Percentiles rank a stretch among this genome's conserved stretches.
These are phyloP conservation scores for Sebastes hubbsi DNA, from an alignment of 2,797 vertebrate genomes.

Conservation along the genomic window DNA sequence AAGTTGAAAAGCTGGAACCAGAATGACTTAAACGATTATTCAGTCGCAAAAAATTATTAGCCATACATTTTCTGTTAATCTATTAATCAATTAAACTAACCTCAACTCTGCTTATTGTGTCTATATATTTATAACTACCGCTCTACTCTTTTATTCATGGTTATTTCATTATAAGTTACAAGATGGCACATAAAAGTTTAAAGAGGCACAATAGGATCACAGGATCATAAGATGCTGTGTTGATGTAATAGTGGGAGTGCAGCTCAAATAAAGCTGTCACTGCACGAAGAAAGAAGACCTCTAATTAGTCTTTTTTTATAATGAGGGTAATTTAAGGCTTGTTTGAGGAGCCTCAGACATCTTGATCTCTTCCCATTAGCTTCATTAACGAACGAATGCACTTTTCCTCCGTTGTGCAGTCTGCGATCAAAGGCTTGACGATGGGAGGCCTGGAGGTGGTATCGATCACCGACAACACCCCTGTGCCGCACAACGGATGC, in stretches of 20 bases:
- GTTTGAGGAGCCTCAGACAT: neutral
- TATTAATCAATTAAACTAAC: too few relatives aligned
- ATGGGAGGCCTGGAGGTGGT: conserved; percentile 95
- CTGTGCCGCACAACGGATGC: conserved; percentile 96
- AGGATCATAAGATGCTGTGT: neutral
- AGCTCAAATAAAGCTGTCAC: conserved; percentile 8
- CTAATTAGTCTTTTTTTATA: conserved; percentile 21
- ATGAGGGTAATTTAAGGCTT: conserved; percentile 17
- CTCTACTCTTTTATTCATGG: too few relatives aligned
- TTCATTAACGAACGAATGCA: conserved; percentile 3
- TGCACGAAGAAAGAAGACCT: neutral
- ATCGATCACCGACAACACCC: conserved; percentile 96
- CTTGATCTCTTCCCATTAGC: conserved; percentile 6
- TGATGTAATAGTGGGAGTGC: neutral
- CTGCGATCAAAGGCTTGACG: conserved; percentile 92
- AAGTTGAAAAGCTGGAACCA: neutral
- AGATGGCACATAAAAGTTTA: neutral
- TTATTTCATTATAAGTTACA: neutral
- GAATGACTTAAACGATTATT: neutral
- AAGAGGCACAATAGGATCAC: neutral
- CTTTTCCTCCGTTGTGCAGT: conserved; percentile 75
- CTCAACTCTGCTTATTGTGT: neutral
- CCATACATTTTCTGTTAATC: too few relatives aligned
- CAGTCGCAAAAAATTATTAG: too few relatives aligned
- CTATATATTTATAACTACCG: neutral